Base-by-base conservation (phyloP, 2,888 invertebrate genomes). In the Philhelius pedissequus region DNA sequence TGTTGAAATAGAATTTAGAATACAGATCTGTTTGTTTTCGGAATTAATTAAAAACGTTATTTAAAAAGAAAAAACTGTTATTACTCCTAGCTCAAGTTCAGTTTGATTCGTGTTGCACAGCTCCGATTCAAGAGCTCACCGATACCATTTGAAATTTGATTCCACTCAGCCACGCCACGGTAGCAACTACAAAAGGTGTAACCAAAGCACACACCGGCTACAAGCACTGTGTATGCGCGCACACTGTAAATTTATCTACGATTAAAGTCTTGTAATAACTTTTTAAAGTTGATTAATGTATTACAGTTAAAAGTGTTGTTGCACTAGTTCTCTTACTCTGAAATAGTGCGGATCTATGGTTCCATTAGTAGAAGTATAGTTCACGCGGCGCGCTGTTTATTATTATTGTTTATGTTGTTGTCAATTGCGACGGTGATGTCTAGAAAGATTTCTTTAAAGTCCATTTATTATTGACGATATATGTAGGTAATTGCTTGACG, bases 391-490 rank as follows among this genome's bases (percentile, higher is more conserved):
- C 27, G 20, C 13, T 30, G 30, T 64, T 64, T 48, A 35, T 64
- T 64, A 35, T 50, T 30, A 11, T 56, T 38, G 40, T 54, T 56
- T 77, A 20, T 52, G 18, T 25, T 52, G 18, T 25, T 54, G 30
- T 15, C 13, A 27, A 5, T 40, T 43, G n/a, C n/a, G n/a, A n/a
- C n/a, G 35, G 18, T 60, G 48, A 15, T 58, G 50, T 40, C 11
- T 70, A 15, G 45, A 25, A 15, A n/a, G 32, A 30, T 52, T 62
- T 77, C 76, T 45, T 68, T 74, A 43, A n/a, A 54, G 30, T 27
- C 8, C 20, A 70, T 50, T 75, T 70, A 71, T 76, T 76, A 71
- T 76, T 76, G 71, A 84, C 68, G 79, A 71, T 68, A 79, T 40
- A 71, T 68, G 75, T 40, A 54, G 52, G 66, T 79, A 84, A 84